Base-by-base conservation (phyloP, 2,797 vertebrate genomes). In the Ptychobarbus kaznakovi region DNA sequence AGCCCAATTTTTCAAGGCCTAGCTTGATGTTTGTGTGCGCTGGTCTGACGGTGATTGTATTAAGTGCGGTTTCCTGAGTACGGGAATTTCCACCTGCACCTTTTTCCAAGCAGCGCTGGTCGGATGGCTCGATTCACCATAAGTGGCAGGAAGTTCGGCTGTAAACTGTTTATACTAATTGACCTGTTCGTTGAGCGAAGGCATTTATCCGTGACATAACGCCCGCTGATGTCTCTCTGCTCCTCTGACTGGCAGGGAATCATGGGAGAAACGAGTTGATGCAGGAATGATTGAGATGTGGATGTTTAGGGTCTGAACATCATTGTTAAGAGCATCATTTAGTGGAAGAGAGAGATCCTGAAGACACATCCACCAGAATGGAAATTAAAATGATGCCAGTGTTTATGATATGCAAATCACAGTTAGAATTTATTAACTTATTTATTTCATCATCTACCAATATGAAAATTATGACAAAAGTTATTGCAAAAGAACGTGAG, bases 111-210 rank as follows among this genome's bases (percentile, higher is more conserved):
- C 88, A 65, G 88, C 88, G 70, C 86, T 91, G 80, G 49, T 70
- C 88, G 85, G 87, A 92, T 87, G 77, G 86, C 83, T 79, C 83
- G 83, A 90, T 90, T 83, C 82, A 53, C 46, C 28, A 22, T 79
- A 93, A 95, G 92, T 94, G 92, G 92, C 88, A 89, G 93, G 94
- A 95, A 93, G 92, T 87, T 72, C 49, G 90, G 90, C 88, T 83
- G 61, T 93, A 95, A 95, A 94, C 92, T 93, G 92, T 94, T 93
- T 89, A 92, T 90, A 90, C 87, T 91, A 90, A 88, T 91, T 94
- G 92, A 92, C 93, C 92, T 69, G 86, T 88, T 88, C 82, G 87
- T 88, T 65, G 82, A 86, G 70, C 80, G 72, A 87, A 86, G 84
- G 86, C 88, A 88, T 89, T 87, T 82, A 84, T 83, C 82, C 22